These are phyloP conservation scores for Eudyptes chrysolophus DNA, from an alignment of 2,113 vertebrate species.

Conservation along the genomic window DNA sequence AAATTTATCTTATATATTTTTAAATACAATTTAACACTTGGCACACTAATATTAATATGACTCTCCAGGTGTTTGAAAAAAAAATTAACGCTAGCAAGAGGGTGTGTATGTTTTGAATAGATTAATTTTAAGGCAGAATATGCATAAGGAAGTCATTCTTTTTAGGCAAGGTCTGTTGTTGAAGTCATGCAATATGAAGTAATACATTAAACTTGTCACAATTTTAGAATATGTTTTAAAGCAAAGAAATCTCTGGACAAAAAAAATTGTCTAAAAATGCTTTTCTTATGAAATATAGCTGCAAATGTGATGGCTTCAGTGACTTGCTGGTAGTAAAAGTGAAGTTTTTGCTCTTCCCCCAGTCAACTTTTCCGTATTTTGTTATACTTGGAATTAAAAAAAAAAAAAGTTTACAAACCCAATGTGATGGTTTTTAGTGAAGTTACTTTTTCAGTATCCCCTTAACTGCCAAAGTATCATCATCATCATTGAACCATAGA, in stretches of 20 bases:
- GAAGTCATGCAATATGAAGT: background rate
- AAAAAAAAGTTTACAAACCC: background rate
- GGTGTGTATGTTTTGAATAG: background rate
- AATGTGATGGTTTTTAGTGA: background rate
- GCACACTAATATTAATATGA: background rate
- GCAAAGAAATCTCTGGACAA: background rate
- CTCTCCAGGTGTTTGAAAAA: background rate
- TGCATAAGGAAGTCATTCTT: background rate
- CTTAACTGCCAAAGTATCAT: background rate
- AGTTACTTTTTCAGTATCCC: background rate
- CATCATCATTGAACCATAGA: background rate
- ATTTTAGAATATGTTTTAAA: constrained; percentile 6
- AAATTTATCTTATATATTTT: background rate
- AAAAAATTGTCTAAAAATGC: background rate
- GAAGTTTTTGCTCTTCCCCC: background rate
- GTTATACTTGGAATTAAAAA: background rate
- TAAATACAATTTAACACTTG: background rate
- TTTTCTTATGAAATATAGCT: background rate
- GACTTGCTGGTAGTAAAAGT: background rate
- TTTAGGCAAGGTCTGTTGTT: background rate
- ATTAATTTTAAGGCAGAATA: constrained; percentile 5
- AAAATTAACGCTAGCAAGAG: background rate
- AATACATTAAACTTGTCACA: background rate
- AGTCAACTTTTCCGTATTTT: background rate
- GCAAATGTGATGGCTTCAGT: background rate